A percentile compares a stretch with the other conserved stretches of the same genome.
phyloP scores from a whole-genome alignment of 2,797 vertebrate species.

The Alectoris magna region DNA sequence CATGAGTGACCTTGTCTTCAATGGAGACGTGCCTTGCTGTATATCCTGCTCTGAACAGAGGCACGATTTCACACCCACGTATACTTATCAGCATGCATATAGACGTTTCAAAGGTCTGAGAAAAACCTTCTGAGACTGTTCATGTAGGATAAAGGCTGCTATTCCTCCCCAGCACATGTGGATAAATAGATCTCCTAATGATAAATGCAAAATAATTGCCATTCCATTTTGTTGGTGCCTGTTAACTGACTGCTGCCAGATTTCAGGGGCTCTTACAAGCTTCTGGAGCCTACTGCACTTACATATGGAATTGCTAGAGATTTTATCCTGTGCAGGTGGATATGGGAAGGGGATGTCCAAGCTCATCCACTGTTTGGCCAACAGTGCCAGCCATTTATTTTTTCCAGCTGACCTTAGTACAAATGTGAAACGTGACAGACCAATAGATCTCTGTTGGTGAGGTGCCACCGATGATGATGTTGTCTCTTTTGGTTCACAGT shows the following conservation, averaged over 20 bases:
- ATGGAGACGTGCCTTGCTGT: neutral
- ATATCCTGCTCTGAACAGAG: neutral
- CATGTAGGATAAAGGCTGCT: neutral
- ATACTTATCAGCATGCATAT: neutral
- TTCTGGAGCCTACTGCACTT: neutral
- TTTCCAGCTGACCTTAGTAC: neutral
- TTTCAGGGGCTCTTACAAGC: neutral
- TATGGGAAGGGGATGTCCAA: neutral
- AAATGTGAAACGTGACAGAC: neutral
- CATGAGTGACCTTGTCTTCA: neutral
- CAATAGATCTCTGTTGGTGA: neutral
- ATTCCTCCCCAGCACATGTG: neutral
- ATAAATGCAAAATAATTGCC: neutral
- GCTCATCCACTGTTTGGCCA: neutral
- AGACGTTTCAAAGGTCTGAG: neutral
- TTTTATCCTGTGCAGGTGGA: neutral
- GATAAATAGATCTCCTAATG: neutral
- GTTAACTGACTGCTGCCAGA: neutral
- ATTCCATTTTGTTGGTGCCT: neutral
- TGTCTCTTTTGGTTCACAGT: neutral
- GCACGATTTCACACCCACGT: neutral
- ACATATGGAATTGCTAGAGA: neutral
- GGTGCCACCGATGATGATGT: neutral
- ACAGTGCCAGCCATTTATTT: neutral
- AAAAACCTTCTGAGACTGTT: neutral